Percentiles rank a stretch among this genome's conserved stretches.
These are phyloP conservation scores for Ctenomys sociabilis DNA, from an alignment of 2,113 vertebrate genomes.

Conservation along the genomic window DNA sequence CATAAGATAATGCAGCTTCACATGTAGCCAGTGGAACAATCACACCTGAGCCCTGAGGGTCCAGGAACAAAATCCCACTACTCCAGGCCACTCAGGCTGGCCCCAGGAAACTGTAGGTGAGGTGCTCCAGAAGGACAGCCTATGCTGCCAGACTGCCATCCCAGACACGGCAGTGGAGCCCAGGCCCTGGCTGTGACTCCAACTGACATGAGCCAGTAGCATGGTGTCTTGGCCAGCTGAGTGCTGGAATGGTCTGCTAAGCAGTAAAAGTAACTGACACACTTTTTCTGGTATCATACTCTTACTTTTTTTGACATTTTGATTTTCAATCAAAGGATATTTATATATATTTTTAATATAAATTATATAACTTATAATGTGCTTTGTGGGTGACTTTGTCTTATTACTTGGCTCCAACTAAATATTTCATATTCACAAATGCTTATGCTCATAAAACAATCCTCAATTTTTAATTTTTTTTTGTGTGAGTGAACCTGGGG, in stretches of 20 bases:
- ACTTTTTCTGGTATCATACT: not conserved
- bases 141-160: too few species aligned
- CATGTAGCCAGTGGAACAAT: not conserved
- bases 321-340: not conserved
- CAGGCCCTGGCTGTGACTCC: not conserved
- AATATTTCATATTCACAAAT: conserved; percentile 15
- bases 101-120: not conserved
- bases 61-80: not conserved
- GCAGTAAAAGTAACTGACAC: not conserved
- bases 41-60: not conserved
- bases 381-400: not conserved
- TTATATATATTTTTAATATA: not conserved
- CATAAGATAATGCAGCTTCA: not conserved
- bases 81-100: not conserved
- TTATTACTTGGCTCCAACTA: conserved; percentile 18
- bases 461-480: not conserved
- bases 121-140: not conserved
- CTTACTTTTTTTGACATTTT: not conserved
- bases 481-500: too few species aligned
- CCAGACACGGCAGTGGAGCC: not conserved
- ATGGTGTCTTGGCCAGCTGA: not conserved
- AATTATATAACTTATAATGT: not conserved
- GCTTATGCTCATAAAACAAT: not conserved
- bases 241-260: not conserved
- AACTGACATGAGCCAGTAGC: not conserved